These are phyloP conservation scores for Tuberolachnus salignus DNA, from an alignment of 2,888 invertebrate species.

Conservation along the genomic window DNA sequence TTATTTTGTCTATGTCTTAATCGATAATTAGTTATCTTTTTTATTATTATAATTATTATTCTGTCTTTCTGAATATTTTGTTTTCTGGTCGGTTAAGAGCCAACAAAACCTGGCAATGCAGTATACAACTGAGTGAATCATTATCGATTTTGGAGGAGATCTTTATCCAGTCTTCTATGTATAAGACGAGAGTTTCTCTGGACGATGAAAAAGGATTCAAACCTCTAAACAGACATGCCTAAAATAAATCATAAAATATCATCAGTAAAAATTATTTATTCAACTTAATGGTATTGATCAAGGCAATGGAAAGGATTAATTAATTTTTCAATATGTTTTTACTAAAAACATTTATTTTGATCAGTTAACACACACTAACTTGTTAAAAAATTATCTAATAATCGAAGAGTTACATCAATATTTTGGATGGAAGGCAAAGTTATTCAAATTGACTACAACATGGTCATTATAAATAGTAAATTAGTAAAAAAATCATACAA, in stretches of 20 bases:
- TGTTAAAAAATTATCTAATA: too few relatives aligned
- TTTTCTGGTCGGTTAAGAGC: constrained; percentile 52
- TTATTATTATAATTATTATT: constrained; percentile 35
- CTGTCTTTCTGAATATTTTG: constrained; percentile 32
- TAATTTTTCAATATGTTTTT: too few relatives aligned
- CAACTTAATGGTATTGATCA: too few relatives aligned
- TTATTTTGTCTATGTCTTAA: constrained; percentile 45
- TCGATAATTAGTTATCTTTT: constrained; percentile 2
- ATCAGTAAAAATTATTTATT: neutral
- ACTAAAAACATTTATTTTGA: too few relatives aligned
- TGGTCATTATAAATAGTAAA: too few relatives aligned
- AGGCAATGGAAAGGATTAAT: too few relatives aligned
- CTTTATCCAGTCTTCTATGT: constrained; percentile 41
- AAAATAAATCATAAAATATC: neutral
- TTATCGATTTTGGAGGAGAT: constrained; percentile 47
- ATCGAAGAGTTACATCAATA: too few relatives aligned
- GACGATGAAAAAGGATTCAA: constrained; percentile 40
- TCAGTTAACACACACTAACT: too few relatives aligned
- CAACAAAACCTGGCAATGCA: constrained; percentile 47
- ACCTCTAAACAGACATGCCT: constrained; percentile 50
- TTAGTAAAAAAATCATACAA: too few relatives aligned
- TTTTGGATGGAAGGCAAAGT: too few relatives aligned
- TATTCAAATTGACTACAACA: too few relatives aligned
- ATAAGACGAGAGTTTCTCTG: constrained; percentile 38
- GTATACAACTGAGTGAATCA: constrained; percentile 48